These are phyloP conservation scores for Aphodius granarius DNA, from an alignment of 2,888 invertebrate species.

Conservation along the genomic window DNA sequence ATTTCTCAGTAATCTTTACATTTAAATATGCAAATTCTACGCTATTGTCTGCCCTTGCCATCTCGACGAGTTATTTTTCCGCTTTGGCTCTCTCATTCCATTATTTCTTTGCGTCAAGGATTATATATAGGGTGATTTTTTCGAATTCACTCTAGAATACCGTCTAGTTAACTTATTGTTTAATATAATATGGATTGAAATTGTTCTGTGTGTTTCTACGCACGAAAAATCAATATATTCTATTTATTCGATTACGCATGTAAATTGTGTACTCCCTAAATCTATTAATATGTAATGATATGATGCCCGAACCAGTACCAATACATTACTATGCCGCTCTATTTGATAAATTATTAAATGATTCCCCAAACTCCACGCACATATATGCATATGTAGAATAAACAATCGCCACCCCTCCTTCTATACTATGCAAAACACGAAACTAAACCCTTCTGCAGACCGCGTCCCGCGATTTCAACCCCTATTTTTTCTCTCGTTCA, in stretches of 20 bases:
- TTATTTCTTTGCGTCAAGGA: neutral
- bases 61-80: conserved; percentile 7
- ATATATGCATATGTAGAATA: neutral
- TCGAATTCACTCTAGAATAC: too few relatives aligned
- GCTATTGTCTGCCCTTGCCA: conserved; percentile 35
- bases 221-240: neutral
- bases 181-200: neutral
- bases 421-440: neutral
- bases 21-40: conserved; percentile 44
- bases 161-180: neutral
- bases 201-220: neutral
- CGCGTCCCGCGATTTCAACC: conserved; percentile 33
- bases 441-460: neutral
- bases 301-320: neutral
- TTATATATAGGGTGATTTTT: neutral
- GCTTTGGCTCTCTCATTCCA: neutral
- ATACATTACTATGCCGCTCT: conserved; percentile 1
- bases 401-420: conserved; percentile 1
- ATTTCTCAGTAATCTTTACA: conserved; percentile 41
- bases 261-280: conserved; percentile 10
- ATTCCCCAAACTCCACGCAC: neutral
- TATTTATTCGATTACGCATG: conserved; percentile 6
- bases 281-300: conserved; percentile 9
- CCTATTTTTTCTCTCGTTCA: conserved; percentile 27
- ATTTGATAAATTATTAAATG: conserved; percentile 8